Conservation (phyloP, 2,888 invertebrate species). For the Eremobia ochroleuca region DNA sequence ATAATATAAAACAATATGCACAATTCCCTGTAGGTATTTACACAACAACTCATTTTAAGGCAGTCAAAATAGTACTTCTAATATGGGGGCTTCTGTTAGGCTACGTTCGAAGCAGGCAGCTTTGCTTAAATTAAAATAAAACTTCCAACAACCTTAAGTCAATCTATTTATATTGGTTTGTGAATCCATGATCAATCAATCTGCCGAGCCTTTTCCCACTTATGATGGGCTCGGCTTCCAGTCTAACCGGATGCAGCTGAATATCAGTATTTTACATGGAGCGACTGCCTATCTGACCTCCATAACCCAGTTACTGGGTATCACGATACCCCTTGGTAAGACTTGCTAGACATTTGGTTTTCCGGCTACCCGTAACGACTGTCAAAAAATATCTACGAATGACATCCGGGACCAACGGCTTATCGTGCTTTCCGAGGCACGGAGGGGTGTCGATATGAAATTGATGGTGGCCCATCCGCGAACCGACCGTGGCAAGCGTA, state of each 20-base stretch:
- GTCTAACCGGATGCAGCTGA: too few species aligned
- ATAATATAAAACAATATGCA: constrained; percentile 81
- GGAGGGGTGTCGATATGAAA: too few species aligned
- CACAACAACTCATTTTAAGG: constrained; percentile 79
- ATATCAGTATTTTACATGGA: too few species aligned
- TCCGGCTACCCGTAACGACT: too few species aligned
- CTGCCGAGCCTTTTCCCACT: too few species aligned
- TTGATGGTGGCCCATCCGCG: too few species aligned
- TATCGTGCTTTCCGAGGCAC: neutral
- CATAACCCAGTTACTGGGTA: too few species aligned
- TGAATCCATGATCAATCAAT: neutral
- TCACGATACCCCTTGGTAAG: too few species aligned
- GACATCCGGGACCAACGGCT: neutral
- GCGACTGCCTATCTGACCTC: too few species aligned
- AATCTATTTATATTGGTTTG: neutral
- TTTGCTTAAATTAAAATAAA: neutral
- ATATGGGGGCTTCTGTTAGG: constrained; percentile 48
- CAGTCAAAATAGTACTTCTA: constrained; percentile 64
- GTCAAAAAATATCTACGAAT: neutral
- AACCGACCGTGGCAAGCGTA: too few species aligned
- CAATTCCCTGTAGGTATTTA: constrained; percentile 85
- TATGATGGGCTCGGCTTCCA: too few species aligned
- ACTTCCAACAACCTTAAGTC: neutral
- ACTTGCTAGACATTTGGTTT: too few species aligned
- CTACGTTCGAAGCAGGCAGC: constrained; percentile 48